A percentile compares a stretch with the other conserved stretches of the same genome.
phyloP scores from a whole-genome alignment of 2,113 vertebrate species.

The Gracilinanus agilis region DNA sequence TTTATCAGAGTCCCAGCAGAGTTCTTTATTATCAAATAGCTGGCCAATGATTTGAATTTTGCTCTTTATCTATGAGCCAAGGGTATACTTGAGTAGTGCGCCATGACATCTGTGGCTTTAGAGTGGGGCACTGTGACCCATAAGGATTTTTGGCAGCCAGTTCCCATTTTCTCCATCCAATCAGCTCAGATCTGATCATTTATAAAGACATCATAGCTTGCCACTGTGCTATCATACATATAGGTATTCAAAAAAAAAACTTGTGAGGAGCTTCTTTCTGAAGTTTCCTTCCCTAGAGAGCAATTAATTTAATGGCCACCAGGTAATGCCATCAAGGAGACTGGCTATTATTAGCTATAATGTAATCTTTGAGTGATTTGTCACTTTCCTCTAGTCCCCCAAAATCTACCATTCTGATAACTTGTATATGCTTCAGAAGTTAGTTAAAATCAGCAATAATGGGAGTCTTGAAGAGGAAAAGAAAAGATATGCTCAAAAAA shows the following conservation, averaged over 20 bases:
- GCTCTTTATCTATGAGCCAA: background rate
- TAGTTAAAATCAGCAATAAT: background rate
- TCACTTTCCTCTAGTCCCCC: background rate
- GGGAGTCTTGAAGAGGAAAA: conserved; percentile 12
- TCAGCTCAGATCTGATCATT: background rate
- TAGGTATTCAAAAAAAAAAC: background rate
- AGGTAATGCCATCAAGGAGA: conserved; percentile 27
- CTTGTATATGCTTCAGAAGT: background rate
- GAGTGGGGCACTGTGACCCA: conserved; percentile 19
- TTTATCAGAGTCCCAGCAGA: conserved; percentile 17
- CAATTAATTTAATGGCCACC: background rate
- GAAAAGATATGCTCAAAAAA: background rate
- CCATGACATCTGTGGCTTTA: conserved; percentile 5
- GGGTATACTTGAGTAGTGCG: background rate
- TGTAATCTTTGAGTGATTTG: background rate
- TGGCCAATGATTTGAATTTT: conserved; percentile 7
- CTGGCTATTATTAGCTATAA: background rate
- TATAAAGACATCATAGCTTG: background rate
- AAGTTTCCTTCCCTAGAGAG: conserved; percentile 4
- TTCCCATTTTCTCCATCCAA: background rate
- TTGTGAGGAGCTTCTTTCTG: background rate
- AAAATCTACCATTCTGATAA: background rate
- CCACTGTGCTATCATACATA: background rate
- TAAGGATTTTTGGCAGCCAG: background rate
- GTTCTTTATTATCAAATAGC: conserved; percentile 18